Conservation (phyloP, 2,797 vertebrate species). For the Notoglanidium macrostoma region DNA sequence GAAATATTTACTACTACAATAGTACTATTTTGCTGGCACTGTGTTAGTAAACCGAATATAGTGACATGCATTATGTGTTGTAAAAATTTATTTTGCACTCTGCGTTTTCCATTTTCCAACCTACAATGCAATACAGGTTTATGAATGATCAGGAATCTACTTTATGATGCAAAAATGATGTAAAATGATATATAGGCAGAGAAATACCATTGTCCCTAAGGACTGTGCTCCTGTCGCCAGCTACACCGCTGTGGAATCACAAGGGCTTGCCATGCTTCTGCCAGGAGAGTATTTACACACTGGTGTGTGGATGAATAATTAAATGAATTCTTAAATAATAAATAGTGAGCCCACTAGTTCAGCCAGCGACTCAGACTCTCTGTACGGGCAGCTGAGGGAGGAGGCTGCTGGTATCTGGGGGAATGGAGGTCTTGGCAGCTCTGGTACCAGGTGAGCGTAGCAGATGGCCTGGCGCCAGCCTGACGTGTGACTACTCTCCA, state of each 20-base stretch:
- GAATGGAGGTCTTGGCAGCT: conserved; percentile 24
- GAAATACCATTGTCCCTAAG: conserved; percentile 38
- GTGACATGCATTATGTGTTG: background rate
- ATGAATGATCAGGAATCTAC: conserved; percentile 29
- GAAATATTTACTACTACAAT: background rate
- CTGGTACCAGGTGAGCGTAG: conserved; percentile 56
- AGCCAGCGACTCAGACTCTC: conserved; percentile 20
- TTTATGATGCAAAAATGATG: conserved; percentile 30
- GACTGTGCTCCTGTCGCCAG: conserved; percentile 36
- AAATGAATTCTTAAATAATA: conserved; percentile 64
- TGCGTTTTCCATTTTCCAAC: background rate
- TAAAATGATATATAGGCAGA: conserved; percentile 39
- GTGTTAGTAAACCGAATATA: background rate
- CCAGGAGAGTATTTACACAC: conserved; percentile 57
- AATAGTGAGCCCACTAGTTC: conserved; percentile 30
- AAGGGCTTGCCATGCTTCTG: conserved; percentile 25
- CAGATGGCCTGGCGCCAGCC: conserved; percentile 69
- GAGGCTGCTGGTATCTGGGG: conserved; percentile 29
- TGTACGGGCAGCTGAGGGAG: background rate
- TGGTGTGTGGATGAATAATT: conserved; percentile 66
- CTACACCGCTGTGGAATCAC: conserved; percentile 38
- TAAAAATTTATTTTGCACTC: background rate
- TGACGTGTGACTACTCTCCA: conserved; percentile 57
- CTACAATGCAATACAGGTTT: conserved; percentile 14
- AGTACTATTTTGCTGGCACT: background rate